Base-by-base conservation (phyloP, 1,140 invertebrate species). In the Drosophila kohkoa region DNA sequence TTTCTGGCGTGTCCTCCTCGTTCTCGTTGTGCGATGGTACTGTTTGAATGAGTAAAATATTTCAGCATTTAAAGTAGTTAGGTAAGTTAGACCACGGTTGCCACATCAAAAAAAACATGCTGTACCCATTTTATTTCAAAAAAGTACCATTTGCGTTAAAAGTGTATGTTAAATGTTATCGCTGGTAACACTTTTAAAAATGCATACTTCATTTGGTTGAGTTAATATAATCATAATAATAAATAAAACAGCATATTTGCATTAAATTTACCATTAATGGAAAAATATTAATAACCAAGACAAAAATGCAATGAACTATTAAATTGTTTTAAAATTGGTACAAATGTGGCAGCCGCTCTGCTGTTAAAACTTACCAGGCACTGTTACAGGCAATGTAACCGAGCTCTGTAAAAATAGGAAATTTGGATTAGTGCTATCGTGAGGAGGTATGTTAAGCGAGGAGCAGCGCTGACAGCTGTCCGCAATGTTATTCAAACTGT, bases 311-410 rank as follows among this genome's bases (percentile, higher is more conserved):
- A 25, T 41, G 38, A 41, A 41, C 20, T 20, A 32, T 32, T 10
- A 38, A 38, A 38, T 8, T 8, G 8, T 1, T 38, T 38, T 25
- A 25, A 25, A 25, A 25, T 25, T 10, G 35, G 35, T 10, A 43
- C 41, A 43, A 38, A 8, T 38, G 35, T 38, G 6, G 3, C 41
- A 2, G 41, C 3, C n/a, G 13, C 3, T 11, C 41, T 43, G n/a
- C 5, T 43, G 5, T 32, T n/a, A 6, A 13, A 1, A 65, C 76
- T 79, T 72, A 87, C 82, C 69, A n/a, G 60, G n/a, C 5, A 69
- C 66, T 10, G 85, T 63, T 7, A 77, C 77, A 0, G 85, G 83
- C 32, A 89, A 43, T n/a, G 83, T 88, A 5, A 77, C 68, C n/a
- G 82, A 87, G 28, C 35, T 87, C 82, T 87, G 66, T 5, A 74